Conservation (phyloP, 2,113 vertebrate genomes). For the Vulpes vulpes region DNA sequence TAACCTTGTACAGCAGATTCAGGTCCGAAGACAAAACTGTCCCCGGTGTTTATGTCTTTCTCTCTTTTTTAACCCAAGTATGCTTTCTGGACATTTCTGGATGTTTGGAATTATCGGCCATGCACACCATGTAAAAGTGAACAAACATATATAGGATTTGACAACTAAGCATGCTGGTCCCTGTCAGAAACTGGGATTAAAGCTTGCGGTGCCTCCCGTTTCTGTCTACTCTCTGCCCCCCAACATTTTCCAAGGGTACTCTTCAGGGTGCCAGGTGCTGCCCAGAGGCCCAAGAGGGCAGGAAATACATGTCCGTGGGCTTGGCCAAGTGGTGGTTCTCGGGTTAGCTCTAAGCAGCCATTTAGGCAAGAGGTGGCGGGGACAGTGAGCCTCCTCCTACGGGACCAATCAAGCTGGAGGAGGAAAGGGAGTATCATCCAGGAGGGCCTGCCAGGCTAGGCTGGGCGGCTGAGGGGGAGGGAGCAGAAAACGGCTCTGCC, state of each 20-base stretch:
- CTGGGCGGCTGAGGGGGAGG: neutral
- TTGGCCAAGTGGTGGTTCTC: neutral
- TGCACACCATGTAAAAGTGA: rapidly evolving
- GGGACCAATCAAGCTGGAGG: neutral
- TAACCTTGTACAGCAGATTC: neutral
- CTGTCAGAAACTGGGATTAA: neutral
- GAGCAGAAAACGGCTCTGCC: neutral
- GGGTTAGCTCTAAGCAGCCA: neutral
- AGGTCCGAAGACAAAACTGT: neutral
- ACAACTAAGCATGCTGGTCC: neutral
- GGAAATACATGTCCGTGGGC: neutral
- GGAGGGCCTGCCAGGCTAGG: rapidly evolving
- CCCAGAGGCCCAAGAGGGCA: neutral
- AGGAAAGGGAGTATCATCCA: neutral
- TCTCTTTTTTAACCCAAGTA: neutral
- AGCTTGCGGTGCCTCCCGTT: neutral
- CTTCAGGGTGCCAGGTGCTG: neutral
- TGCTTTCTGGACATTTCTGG: neutral
- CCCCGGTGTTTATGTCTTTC: neutral
- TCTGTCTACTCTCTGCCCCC: neutral
- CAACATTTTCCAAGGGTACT: neutral
- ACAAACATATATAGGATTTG: neutral
- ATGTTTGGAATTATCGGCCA: neutral
- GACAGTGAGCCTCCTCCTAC: neutral
- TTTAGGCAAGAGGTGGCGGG: neutral